A percentile compares a stretch with the other conserved stretches of the same genome.
These are phyloP conservation scores for Lasaia peninsularis DNA, from an alignment of 1,140 invertebrate genomes.

Conservation along the genomic window DNA sequence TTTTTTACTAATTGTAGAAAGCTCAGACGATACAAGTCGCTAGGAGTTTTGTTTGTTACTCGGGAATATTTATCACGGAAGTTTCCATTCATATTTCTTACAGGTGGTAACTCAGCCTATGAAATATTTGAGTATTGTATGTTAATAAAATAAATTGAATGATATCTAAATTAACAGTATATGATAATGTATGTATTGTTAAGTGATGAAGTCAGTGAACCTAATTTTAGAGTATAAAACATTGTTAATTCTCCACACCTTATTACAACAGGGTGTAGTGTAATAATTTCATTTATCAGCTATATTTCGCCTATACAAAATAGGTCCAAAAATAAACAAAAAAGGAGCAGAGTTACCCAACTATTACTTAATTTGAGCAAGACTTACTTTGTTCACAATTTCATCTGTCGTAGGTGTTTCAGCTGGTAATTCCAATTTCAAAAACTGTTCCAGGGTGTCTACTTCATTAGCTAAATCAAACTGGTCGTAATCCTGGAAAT, in stretches of 20 bases:
- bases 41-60: neutral
- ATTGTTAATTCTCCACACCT: neutral
- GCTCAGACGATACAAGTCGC: neutral
- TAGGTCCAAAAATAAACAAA: no score
- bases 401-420: conserved; percentile 42
- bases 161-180: no score
- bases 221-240: no score
- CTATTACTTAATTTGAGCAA: no score
- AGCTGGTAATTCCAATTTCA: conserved; percentile 80
- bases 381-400: conserved; percentile 32
- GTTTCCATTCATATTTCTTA: neutral
- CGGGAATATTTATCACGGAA: neutral
- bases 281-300: no score
- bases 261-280: no score
- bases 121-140: conserved; percentile 3
- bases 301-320: no score
- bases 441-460: conserved; percentile 91
- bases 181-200: no score
- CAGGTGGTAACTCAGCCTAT: conserved; percentile 9
- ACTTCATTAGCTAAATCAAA: conserved; percentile 95
- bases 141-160: neutral
- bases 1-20: conserved; percentile 7
- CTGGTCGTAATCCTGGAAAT: conserved; percentile 91
- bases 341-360: neutral
- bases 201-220: no score